Evolutionary conservation across 2,113 vertebrate species (phyloP), one percentile per base, ranked within the genome.

Genomic region (Boulengeromyrus knoepffleri): DNA sequence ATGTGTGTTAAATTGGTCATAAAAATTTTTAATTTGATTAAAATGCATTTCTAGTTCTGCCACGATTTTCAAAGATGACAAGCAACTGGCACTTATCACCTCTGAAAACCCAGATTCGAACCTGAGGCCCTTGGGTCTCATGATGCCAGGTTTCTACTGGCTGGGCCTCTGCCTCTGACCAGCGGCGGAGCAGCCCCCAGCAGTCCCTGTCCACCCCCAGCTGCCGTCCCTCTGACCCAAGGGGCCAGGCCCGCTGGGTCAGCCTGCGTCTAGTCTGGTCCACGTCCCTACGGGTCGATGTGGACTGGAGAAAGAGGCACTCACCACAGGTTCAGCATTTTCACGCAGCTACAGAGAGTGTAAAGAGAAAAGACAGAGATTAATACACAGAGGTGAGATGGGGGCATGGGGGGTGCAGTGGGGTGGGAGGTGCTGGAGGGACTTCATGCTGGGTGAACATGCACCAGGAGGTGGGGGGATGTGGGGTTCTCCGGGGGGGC

Each of bases 271-370:
- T 94, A 93, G 93, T 93, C 93, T 92, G 97, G 97, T 97, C 97
- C 96, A 93, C 97, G 85, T 98, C 97, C 97, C 96, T 97, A 87
- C 96, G 94, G 95, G 94, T 94, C 95, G 95, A 94, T 95, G 97
- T 97, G 96, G 96, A 97, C 97, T 95, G 96, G 97, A 98, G 98
- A 98, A 97, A 97, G 85, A 36, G 97, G 97, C 97, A 99, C 98
- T 99, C 98, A 99, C 98, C 98, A 99, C 98, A 99, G 96, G 98
- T 99, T 99, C 98, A 99, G 98, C 97, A 99, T 99, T 99, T 99
- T 99, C 98, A 99, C 97, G 98, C 98, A 99, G 98, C 98, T 99
- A 99, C 97, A 98, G 97, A 97, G 95, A 97, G 96, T 97, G 97
- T 96, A 96, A 96, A 97, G 96, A 98, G 96, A 97, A 97, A 96